Base-by-base conservation (phyloP, 2,797 vertebrate genomes). In the Tadarida brasiliensis region DNA sequence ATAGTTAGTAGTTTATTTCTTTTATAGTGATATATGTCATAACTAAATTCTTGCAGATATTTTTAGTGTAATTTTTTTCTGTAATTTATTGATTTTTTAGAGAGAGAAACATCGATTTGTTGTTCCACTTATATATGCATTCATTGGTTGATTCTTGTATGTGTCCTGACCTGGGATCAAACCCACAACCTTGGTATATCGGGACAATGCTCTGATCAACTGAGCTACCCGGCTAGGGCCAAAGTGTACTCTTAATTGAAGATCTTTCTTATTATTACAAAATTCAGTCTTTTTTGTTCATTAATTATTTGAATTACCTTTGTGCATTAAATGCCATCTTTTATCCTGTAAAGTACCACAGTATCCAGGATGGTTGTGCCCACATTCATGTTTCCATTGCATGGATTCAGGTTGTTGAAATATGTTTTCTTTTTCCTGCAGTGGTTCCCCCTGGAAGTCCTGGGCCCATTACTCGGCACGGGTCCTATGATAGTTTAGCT, bases 401-500 rank as follows among this genome's bases (percentile, higher is more conserved):
- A 47, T 85, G 54, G 3, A 63, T 95, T 94, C 22, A 71, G 30
- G 39, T 92, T 63, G 14, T 73, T 95, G 85, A 84, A 95, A 51
- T 26, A 4, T 84, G 11, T 65, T 85, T 63, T 96, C 91, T 97
- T 78, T 70, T 94, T 95, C 77, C 14, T 63, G 14, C 97, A 99
- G 99, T 99, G 93, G 98, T 99, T 85, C 99, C 99, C 2, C 99
- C 99, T 0, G 99, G 99, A 96, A 99, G 99, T 96, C 99, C 99
- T 0, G 99, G 99, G 0, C 99, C 99, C 4, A 99, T 99, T 98
- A 99, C 99, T 67, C 98, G 99, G 0, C 99, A 99, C 0, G 99
- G 99, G 97, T 99, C 99, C 0, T 99, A 99, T 7, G 99, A 99
- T 98, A 99, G 99, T 97, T 98, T 99, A 97, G 98, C 99, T 0